Conservation (phyloP, 2,113 vertebrate species). For the Felis catus region F.catus_Fca126_mat1.0 CM031411.1:25596501-25597000, state of each 20-base stretch:
- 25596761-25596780: neutral
- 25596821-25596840: neutral
- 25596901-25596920: neutral
- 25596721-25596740: neutral
- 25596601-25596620: neutral
- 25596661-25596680: neutral
- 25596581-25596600: neutral
- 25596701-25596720: neutral
- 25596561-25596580: neutral
- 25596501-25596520: constrained; percentile 26
- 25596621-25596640: neutral
- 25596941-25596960: neutral
- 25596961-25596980: neutral
- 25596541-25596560: neutral
- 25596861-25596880: neutral
- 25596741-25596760: neutral
- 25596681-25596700: neutral
- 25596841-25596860: neutral
- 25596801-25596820: neutral
- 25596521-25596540: neutral
- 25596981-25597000: neutral
- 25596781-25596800: neutral
- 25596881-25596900: neutral
- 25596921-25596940: constrained; percentile 14
- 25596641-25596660: neutral